These are phyloP conservation scores for Malthinus seriepunctatus DNA, from an alignment of 2,888 invertebrate genomes.

Conservation along the genomic window DNA sequence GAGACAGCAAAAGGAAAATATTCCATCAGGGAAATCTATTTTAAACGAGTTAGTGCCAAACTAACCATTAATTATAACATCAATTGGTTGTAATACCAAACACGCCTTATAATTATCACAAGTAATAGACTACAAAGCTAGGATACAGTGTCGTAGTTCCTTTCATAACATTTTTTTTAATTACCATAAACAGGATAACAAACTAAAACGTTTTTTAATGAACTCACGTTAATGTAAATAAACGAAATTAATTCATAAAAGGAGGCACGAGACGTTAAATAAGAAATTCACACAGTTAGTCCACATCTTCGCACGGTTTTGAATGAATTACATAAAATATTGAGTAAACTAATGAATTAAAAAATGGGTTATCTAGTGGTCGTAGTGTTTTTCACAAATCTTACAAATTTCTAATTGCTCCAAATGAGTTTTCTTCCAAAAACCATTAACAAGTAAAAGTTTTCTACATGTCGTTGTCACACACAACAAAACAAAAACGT, in stretches of 20 bases:
- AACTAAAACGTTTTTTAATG: neutral
- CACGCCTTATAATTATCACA: neutral
- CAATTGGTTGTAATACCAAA: neutral
- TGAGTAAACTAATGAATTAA: neutral
- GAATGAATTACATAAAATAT: conserved; percentile 1
- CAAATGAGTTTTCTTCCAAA: too few species aligned
- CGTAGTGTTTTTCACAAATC: too few species aligned
- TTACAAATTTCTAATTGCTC: too few species aligned
- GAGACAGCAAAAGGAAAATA: too few species aligned
- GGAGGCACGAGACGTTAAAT: neutral
- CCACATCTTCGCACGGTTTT: neutral
- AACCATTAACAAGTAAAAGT: neutral
- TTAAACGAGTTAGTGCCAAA: too few species aligned
- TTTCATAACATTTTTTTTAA: neutral
- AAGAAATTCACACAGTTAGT: neutral
- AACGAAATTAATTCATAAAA: neutral
- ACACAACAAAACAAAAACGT: neutral
- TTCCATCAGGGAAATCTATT: too few species aligned
- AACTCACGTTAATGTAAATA: neutral
- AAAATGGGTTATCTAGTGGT: neutral
- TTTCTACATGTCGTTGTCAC: neutral
- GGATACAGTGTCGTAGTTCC: too few species aligned
- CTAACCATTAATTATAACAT: neutral
- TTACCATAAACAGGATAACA: neutral
- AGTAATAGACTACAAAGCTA: conserved; percentile 1